A percentile compares a stretch with the other conserved stretches of the same genome.
These are phyloP conservation scores for Musca domestica DNA, from an alignment of 1,140 invertebrate genomes.

Conservation along the genomic window DNA sequence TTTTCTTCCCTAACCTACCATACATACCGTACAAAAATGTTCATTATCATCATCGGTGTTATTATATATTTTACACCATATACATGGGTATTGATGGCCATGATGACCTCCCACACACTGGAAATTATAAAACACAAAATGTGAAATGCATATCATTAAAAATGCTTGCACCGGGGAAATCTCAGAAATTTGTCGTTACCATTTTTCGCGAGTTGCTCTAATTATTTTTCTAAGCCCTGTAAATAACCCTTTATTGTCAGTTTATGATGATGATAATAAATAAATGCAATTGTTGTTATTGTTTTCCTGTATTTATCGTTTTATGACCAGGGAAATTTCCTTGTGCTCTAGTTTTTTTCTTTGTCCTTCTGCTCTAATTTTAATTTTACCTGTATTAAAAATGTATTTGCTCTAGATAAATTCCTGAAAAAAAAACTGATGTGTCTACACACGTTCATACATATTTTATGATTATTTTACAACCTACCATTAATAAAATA, in stretches of 20 bases:
- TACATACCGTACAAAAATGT: too few species aligned
- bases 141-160: too few species aligned
- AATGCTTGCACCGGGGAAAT: too few species aligned
- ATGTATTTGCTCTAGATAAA: background rate
- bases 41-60: too few species aligned
- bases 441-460: background rate
- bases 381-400: background rate
- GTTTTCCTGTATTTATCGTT: background rate
- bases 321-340: conserved; percentile 5
- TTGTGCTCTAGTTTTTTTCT: conserved; percentile 4
- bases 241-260: conserved; percentile 6
- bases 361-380: conserved; percentile 4
- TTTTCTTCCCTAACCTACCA: too few species aligned
- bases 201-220: conserved; percentile 5
- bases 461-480: conserved; percentile 9
- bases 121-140: background rate
- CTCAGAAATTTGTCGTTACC: background rate
- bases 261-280: too few species aligned
- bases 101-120: background rate
- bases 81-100: background rate
- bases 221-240: conserved; percentile 11
- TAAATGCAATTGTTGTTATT: too few species aligned
- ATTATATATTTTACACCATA: too few species aligned
- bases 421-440: background rate
- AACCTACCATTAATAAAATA: conserved; percentile 2